These are phyloP conservation scores for Syngnathus acus DNA, from an alignment of 2,797 vertebrate species.

Conservation along the genomic window DNA sequence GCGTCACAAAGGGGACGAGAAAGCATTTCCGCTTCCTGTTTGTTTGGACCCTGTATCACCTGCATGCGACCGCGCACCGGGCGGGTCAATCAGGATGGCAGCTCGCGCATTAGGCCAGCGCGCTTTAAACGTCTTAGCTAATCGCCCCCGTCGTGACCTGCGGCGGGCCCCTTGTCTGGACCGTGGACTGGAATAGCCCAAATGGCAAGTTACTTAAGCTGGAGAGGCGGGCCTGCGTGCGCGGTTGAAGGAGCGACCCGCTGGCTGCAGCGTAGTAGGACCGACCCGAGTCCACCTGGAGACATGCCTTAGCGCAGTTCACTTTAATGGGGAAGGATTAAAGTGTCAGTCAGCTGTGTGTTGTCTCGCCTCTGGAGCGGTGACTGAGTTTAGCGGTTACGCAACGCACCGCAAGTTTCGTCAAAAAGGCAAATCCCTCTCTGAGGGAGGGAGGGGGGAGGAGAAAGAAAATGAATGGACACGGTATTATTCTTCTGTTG, in stretches of 20 bases:
- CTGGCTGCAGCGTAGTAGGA: background rate
- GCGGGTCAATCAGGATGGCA: conserved; percentile 46
- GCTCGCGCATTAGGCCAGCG: conserved; percentile 43
- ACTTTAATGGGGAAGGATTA: conserved; percentile 47
- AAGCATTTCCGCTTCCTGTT: conserved; percentile 11
- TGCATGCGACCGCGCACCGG: background rate
- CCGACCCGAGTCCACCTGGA: conserved; percentile 42
- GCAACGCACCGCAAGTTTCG: conserved; percentile 42
- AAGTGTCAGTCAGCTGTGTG: conserved; percentile 39
- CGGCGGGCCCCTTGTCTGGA: conserved; percentile 64
- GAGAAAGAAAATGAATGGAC: conserved; percentile 4
- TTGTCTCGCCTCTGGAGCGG: background rate
- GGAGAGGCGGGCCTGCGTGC: conserved; percentile 37
- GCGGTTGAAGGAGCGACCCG: conserved; percentile 25
- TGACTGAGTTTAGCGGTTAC: conserved; percentile 26
- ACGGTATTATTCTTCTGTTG: conserved; percentile 11
- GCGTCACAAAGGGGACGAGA: conserved; percentile 8
- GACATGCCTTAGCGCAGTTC: conserved; percentile 51
- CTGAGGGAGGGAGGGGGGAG: no score
- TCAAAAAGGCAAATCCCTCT: conserved; percentile 13
- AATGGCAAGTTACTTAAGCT: conserved; percentile 59
- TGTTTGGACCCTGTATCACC: conserved; percentile 9
- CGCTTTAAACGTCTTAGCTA: conserved; percentile 64
- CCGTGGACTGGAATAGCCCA: conserved; percentile 64
- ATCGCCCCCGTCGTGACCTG: conserved; percentile 69